phyloP scores from a whole-genome alignment of 2,797 vertebrate genomes.

The Galagoides demidoff region DNA sequence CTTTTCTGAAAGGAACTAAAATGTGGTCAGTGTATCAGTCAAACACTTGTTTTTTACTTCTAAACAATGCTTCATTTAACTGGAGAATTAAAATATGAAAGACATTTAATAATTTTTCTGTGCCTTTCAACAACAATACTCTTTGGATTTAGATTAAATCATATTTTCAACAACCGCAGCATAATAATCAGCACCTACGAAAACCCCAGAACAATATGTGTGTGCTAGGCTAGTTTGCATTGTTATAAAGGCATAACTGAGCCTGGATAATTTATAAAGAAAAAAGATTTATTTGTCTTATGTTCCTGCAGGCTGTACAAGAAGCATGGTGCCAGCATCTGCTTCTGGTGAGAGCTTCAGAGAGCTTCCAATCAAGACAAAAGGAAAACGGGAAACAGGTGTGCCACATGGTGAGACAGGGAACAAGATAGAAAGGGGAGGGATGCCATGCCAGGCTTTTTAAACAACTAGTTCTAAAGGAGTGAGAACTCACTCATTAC shows the following conservation, averaged over 20 bases:
- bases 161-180: not conserved
- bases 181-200: not conserved
- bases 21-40: not conserved
- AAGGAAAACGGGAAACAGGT: not conserved
- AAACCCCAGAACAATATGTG: not conserved
- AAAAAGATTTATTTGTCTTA: not conserved
- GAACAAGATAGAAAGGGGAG: not conserved
- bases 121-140: not conserved
- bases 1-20: not conserved
- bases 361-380: not conserved
- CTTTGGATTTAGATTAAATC: not conserved
- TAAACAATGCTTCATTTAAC: not conserved
- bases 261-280: not conserved
- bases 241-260: not conserved
- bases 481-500: not conserved
- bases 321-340: not conserved
- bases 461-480: not conserved
- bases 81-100: not conserved
- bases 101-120: conserved; percentile 19
- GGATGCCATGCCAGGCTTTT: not conserved
- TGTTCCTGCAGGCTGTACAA: not conserved
- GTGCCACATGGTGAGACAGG: not conserved
- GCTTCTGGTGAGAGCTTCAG: not conserved
- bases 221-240: not conserved
- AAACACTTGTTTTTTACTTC: not conserved